Percentiles rank a stretch among this genome's conserved stretches.
phyloP scores from a whole-genome alignment of 1,140 invertebrate genomes.

The Patella vulgata region DNA sequence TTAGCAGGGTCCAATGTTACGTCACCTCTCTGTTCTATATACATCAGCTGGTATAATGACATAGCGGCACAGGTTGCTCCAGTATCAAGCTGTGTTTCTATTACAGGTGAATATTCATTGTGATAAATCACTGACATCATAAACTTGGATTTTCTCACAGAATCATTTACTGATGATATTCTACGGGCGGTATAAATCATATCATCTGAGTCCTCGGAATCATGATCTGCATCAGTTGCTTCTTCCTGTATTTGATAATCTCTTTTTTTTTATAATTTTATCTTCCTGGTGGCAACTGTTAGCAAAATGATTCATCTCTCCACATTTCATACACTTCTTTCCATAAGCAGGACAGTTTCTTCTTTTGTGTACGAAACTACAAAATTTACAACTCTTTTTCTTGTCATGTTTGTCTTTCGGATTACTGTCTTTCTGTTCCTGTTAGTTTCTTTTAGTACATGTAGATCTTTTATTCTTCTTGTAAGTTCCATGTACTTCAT shows the following conservation, averaged over 20 bases:
- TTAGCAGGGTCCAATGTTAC: conserved; percentile 2
- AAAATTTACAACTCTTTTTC: conserved; percentile 1
- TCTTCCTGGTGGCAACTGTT: not conserved
- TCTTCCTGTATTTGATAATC: not conserved
- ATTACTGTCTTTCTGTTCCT: no score
- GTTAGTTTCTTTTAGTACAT: no score
- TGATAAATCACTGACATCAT: conserved; percentile 2
- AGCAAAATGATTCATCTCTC: conserved; percentile 2
- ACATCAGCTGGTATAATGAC: conserved; percentile 20
- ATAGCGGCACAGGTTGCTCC: conserved; percentile 2
- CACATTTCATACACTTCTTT: not conserved
- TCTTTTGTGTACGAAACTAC: not conserved
- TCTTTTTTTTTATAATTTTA: not conserved
- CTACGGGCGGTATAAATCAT: conserved; percentile 2
- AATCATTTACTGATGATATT: no score
- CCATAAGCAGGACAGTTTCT: conserved; percentile 13
- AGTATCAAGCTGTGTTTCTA: conserved; percentile 23
- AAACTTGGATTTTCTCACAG: conserved; percentile 2
- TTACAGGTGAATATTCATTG: conserved; percentile 37
- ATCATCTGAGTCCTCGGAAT: not conserved
- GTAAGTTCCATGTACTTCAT: no score
- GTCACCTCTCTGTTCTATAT: conserved; percentile 14
- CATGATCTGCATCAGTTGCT: not conserved
- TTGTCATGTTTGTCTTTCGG: no score
- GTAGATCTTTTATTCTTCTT: no score